Evolutionary conservation across 2,113 vertebrate species (phyloP), one percentile per base, ranked within the genome.

Genomic region (Sprattus sprattus): DNA sequence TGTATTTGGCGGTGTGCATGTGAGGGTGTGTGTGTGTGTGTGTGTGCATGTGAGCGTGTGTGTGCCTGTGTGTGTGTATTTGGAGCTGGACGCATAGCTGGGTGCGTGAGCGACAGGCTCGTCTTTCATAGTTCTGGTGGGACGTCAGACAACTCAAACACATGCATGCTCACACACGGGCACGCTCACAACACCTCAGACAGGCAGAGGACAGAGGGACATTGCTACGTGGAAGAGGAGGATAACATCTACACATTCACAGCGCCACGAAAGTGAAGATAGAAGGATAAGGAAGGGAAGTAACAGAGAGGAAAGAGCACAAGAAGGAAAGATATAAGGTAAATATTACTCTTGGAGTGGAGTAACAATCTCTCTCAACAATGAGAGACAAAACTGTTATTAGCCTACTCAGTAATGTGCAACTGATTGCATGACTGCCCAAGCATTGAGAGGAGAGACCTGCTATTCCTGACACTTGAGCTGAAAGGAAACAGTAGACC

Each of bases 51-150:
- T 78, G 71, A 44, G 71, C 44, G 71, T 78, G 39, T 39, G 71
- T 78, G 71, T 78, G 71, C 39, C 32, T 78, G 71, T 39, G 0
- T 91, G 93, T 85, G 94, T 95, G 89, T 95, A 95, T 95, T 94
- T 93, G 94, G 95, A 93, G 82, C 91, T 90, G 47, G 89, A 92
- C 88, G 91, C 89, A 91, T 89, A 89, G 86, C 88, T 54, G 87
- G 82, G 71, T 85, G 82, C 49, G 44, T 52, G 83, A 49, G n/a
- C 46, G 44, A 47, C 11, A 46, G 67, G 84, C 46, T 92, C 83
- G 78, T 85, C 89, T 90, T 93, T 91, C 92, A 91, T 88, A 84
- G 88, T 47, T 87, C 88, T 85, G 86, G 83, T 86, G 85, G 80
- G 88, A 32, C 28, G 71, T 32, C 71, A 44, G 28, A 11, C 28